Percentiles rank a stretch among this genome's conserved stretches.
Conservation (phyloP, 1,140 invertebrate species). For the Tetraneura akinire region DNA sequence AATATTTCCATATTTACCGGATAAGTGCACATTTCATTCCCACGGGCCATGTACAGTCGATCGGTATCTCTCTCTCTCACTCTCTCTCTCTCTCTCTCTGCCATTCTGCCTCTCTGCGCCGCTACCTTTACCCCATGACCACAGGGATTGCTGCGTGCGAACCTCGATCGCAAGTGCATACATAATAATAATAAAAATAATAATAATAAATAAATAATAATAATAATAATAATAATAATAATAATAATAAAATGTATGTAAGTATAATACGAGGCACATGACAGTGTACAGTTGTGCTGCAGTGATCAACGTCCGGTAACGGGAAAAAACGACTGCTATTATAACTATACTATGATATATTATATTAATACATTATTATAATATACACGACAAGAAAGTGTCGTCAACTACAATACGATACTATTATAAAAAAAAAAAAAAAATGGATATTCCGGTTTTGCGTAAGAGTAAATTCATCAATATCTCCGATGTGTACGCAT, state of each 20-base stretch:
- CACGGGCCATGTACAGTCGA: conserved; percentile 48
- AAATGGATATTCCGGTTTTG: neutral
- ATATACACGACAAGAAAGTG: neutral
- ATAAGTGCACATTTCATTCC: conserved; percentile 41
- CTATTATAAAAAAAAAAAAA: neutral
- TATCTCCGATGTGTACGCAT: neutral
- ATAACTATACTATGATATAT: no score
- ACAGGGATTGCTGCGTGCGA: conserved; percentile 1
- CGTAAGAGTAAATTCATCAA: neutral
- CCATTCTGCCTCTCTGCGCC: neutral
- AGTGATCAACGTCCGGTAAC: conserved; percentile 1
- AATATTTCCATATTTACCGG: conserved; percentile 46
- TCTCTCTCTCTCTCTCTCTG: neutral
- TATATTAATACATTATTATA: no score
- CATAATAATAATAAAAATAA: conserved; percentile 19
- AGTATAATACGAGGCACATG: no score
- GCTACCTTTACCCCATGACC: neutral
- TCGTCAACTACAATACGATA: neutral
- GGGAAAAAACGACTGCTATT: neutral
- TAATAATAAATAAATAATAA: no score
- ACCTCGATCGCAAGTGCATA: neutral
- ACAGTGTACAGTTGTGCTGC: neutral
- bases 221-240: conserved; percentile 30
- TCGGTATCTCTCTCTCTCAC: conserved; percentile 8
- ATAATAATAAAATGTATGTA: neutral